These are phyloP conservation scores for Elysia crispata DNA, from an alignment of 2,888 invertebrate genomes.

Conservation along the genomic window DNA sequence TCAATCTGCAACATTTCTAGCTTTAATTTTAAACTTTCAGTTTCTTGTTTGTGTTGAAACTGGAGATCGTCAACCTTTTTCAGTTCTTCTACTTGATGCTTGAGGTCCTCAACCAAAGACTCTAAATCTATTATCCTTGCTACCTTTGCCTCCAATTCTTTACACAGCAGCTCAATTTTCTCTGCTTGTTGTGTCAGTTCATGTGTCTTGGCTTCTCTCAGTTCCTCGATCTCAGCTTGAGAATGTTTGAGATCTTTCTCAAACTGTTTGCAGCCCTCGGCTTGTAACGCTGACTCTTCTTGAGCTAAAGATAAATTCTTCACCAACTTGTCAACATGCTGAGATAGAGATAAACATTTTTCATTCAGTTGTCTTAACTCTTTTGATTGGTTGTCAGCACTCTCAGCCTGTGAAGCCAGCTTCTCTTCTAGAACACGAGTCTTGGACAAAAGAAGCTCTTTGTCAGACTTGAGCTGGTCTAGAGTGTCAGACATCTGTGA, in stretches of 20 bases:
- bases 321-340: too few species aligned
- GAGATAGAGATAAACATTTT: too few species aligned
- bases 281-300: too few species aligned
- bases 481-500: background rate
- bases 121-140: background rate
- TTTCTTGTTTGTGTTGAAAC: background rate
- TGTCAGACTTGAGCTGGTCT: background rate
- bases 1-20: conserved; percentile 38
- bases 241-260: conserved; percentile 1
- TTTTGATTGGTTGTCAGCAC: too few species aligned
- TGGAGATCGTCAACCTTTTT: background rate
- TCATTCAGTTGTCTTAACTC: conserved; percentile 16
- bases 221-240: conserved; percentile 13
- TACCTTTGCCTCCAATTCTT: background rate
- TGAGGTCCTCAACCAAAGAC: background rate
- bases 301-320: too few species aligned
- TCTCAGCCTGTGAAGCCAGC: too few species aligned
- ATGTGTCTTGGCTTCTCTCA: background rate
- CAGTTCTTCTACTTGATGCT: too few species aligned
- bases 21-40: conserved; percentile 20
- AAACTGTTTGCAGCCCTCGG: background rate
- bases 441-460: too few species aligned
- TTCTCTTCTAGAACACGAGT: too few species aligned
- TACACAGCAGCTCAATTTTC: background rate
- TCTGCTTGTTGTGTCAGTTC: conserved; percentile 27